Evolutionary conservation across 2,888 invertebrate genomes (phyloP), one percentile per base, ranked within the genome.

Genomic region (Nipponacmea schrenckii): DNA sequence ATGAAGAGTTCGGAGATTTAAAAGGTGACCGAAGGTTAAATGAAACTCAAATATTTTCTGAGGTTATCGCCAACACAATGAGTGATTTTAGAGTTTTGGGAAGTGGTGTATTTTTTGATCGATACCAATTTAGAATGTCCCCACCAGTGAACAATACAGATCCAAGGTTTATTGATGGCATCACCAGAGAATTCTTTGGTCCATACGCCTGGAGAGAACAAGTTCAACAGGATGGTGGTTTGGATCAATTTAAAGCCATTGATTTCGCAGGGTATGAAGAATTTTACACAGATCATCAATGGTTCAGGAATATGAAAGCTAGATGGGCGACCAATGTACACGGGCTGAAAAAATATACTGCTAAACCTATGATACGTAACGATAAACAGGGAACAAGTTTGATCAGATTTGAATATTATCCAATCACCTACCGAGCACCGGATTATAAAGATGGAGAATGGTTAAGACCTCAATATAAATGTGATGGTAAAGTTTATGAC

Each of bases 281-380:
- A 2, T 76, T 77, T 72, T 97, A 97, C 89, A 93, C 94, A 0
- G 94, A 94, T 85, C 93, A 94, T 80, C 92, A 92, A 12, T 96
- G 94, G 93, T 97, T 95, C 90, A 93, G 94, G 89, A 93, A 94
- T 84, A 90, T 97, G 71, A 96, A 96, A 87, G 94, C 96, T 86
- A 92, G 97, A 70, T 98, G 97, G 97, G 94, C 95, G 1, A 94
- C 97, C 0, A 97, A 96, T 90, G 96, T 95, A 83, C 96, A 97
- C 87, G 93, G 83, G 48, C 90, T 98, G 71, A 96, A 97, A 89
- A 95, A 95, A 82, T 96, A 92, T 90, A 94, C 93, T 89, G 92
- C 97, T 89, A 97, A 97, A 89, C 96, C 98, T 85, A 94, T 94
- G 89, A 93, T 98, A 68, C 92, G 98, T 4, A 94, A 94, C 82